Evolutionary conservation across 2,113 vertebrate genomes (phyloP).

Genomic region (Lamprologus callipterus): DNA sequence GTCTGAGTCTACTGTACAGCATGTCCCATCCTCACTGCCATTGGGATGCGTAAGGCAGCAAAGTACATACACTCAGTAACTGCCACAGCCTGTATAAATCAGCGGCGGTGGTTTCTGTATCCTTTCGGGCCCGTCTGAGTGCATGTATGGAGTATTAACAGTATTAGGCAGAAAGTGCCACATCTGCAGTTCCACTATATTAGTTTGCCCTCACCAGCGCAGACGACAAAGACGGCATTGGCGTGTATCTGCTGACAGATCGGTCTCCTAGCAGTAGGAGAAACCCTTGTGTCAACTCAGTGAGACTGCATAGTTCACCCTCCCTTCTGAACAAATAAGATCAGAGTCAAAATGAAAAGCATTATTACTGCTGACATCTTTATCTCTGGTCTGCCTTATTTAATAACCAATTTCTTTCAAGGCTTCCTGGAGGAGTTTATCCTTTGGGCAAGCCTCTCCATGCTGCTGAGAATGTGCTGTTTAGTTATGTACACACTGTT

Average conservation of each 20-base stretch:
- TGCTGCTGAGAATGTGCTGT: constrained; percentile 26
- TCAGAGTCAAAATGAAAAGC: constrained; percentile 59
- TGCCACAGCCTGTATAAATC: background rate
- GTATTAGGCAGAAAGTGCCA: constrained; percentile 15
- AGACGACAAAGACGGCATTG: background rate
- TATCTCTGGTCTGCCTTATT: constrained; percentile 54
- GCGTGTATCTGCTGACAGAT: constrained; percentile 49
- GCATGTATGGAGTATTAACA: background rate
- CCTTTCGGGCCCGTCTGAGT: background rate
- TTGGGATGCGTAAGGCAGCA: background rate
- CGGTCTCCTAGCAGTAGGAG: constrained; percentile 20
- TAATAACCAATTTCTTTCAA: constrained; percentile 58
- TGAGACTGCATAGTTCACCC: constrained; percentile 2
- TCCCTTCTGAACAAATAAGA: constrained; percentile 57
- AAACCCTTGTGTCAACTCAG: constrained; percentile 44
- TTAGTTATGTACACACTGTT: constrained; percentile 45
- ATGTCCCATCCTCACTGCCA: background rate
- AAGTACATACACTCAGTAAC: background rate
- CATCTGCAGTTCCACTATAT: constrained; percentile 43
- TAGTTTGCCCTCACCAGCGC: constrained; percentile 32
- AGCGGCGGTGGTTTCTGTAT: background rate
- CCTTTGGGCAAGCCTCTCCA: constrained; percentile 32
- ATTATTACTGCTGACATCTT: constrained; percentile 66
- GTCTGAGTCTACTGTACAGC: background rate
- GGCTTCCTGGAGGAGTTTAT: constrained; percentile 46